Conservation (phyloP, 2,797 vertebrate genomes). For the Notamacropus eugenii region DNA sequence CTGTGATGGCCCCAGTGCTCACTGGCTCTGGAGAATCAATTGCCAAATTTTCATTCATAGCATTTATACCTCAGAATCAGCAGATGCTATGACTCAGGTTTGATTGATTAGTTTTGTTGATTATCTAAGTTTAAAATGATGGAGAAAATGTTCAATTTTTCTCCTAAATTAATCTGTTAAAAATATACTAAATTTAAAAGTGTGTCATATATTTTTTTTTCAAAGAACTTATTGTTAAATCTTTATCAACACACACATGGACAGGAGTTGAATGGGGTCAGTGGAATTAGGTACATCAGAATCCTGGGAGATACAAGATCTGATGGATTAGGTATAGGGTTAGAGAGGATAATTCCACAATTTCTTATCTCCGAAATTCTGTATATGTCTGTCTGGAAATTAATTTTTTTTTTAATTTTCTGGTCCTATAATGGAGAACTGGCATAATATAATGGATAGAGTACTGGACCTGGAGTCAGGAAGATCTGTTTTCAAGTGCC, state of each 20-base stretch:
- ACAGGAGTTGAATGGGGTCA: not conserved
- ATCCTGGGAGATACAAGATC: not conserved
- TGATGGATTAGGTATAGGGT: not conserved
- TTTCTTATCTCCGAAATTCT: not conserved
- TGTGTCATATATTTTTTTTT: not conserved
- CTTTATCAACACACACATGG: not conserved
- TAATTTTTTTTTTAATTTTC: not conserved
- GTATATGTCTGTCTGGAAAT: not conserved
- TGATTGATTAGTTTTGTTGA: not conserved
- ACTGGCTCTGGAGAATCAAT: not conserved
- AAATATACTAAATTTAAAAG: not conserved
- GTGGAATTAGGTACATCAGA: not conserved
- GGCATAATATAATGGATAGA: not conserved
- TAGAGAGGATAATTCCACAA: not conserved
- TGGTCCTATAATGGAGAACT: not conserved
- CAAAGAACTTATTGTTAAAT: not conserved
- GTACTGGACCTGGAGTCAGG: not conserved
- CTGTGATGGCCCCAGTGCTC: not conserved
- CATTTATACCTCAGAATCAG: not conserved
- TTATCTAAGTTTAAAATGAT: not conserved
- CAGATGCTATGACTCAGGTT: not conserved
- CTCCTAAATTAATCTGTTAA: not conserved
- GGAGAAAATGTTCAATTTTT: not conserved
- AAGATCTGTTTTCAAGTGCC: not conserved
- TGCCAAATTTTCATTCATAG: not conserved